Evolutionary conservation across 2,888 invertebrate species (phyloP), one percentile per base, ranked within the genome.

Genomic region (Cataglyphis cursor): DNA sequence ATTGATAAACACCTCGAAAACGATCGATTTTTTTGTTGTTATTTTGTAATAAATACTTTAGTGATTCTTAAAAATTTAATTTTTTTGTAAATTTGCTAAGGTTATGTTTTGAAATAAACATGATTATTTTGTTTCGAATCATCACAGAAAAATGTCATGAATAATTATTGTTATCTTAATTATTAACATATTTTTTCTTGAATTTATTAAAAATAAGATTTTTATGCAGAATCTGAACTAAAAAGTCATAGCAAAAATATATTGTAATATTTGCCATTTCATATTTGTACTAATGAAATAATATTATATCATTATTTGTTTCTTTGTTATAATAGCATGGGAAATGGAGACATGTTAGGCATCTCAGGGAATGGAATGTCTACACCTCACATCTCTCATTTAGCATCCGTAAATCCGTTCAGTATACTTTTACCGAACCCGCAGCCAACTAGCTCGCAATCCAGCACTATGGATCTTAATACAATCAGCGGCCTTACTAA

Each of bases 401-500:
- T 90, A 78, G 89, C 89, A 41, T 89, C 92, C 9, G 88, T 88
- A 31, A 91, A 93, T 85, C 84, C 89, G 5, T 91, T 92, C 74
- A 91, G 86, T 75, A 88, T 89, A 86, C 90, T 90, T 80, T 88
- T 92, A 61, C 88, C 91, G 44, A 92, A 87, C 82, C 91, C 92
- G 35, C 91, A 92, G 61, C 92, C 93, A 24, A 92, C 92, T 44
- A 93, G 91, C 82, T 92, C 91, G n/a, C 93, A 93, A 73, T 90
- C 92, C 61, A 92, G 92, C 74, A 89, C 91, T 0, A 78, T 90
- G 51, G 91, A 93, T 87, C 87, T 92, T 81, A 88, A 89, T 87
- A 87, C 90, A 91, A 89, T 90, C 76, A 90, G 93, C 84, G 93
- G 93, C 91, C 93, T 93, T 93, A 93, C 83, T 85, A 92, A 94